Percentiles rank a stretch among this genome's conserved stretches.
phyloP scores from a whole-genome alignment of 2,113 vertebrate genomes.

The Hippocampus abdominalis region DNA sequence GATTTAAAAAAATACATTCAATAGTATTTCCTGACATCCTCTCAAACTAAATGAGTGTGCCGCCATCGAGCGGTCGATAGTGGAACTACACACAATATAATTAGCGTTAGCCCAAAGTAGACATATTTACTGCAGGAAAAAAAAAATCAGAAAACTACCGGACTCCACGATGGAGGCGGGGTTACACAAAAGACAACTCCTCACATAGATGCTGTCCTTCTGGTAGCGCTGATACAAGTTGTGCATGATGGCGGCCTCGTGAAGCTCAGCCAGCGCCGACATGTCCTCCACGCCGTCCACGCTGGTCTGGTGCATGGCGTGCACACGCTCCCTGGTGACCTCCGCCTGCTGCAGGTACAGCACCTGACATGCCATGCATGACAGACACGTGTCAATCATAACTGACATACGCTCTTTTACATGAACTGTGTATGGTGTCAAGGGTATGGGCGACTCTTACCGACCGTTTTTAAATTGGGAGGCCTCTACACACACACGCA shows the following conservation, averaged over 20 bases:
- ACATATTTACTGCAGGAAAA: too few species aligned
- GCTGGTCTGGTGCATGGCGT: conserved; percentile 85
- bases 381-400: not conserved
- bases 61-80: too few species aligned
- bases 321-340: conserved; percentile 78
- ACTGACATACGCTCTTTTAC: not conserved
- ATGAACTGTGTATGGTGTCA: too few species aligned
- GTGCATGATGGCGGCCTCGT: conserved; percentile 88
- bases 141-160: too few species aligned
- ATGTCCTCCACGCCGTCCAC: conserved; percentile 87
- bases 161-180: too few species aligned
- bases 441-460: too few species aligned
- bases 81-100: too few species aligned
- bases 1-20: too few species aligned
- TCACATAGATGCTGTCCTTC: conserved; percentile 84
- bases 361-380: conserved; percentile 58
- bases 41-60: not conserved
- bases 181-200: conserved; percentile 1
- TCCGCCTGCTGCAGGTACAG: conserved; percentile 73
- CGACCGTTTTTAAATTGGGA: conserved; percentile 15
- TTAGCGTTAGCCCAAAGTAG: too few species aligned
- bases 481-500: too few species aligned
- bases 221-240: conserved; percentile 86
- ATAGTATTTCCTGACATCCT: too few species aligned
- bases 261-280: conserved; percentile 83